A percentile compares a stretch with the other conserved stretches of the same genome.
Conservation (phyloP, 2,888 invertebrate species). For the Cephus runcator region DNA sequence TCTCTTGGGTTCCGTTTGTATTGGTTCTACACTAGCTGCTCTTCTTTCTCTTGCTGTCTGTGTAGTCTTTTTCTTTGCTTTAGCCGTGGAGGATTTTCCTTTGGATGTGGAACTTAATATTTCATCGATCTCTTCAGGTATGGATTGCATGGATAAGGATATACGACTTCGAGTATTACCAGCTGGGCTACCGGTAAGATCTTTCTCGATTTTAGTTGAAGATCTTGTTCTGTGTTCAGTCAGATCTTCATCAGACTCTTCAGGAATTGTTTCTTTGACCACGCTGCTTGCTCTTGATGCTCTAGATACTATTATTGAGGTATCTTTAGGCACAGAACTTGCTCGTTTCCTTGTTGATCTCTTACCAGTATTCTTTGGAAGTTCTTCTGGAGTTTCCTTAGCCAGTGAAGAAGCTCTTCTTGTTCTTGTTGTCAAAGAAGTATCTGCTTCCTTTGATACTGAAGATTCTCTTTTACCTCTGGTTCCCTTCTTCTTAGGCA, state of each 20-base stretch:
- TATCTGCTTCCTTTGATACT: slow-evolving; percentile 17
- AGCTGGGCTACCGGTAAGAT: slow-evolving; percentile 30
- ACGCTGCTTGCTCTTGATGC: slow-evolving; percentile 36
- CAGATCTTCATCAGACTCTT: slow-evolving; percentile 25
- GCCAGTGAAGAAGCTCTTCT: slow-evolving; percentile 27
- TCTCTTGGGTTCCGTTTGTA: slow-evolving; percentile 35
- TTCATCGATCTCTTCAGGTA: slow-evolving; percentile 52
- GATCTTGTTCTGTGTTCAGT: background rate
- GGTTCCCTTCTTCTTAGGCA: slow-evolving; percentile 17
- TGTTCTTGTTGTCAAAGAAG: slow-evolving; percentile 12
- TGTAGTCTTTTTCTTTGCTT: background rate
- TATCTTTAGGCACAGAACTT: slow-evolving; percentile 49
- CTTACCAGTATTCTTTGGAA: background rate
- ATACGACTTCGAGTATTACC: slow-evolving; percentile 42
- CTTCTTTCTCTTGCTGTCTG: slow-evolving; percentile 33
- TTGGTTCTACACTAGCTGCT: slow-evolving; percentile 42
- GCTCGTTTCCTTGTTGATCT: slow-evolving; percentile 35
- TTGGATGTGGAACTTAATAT: slow-evolving; percentile 26
- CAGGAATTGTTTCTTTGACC: slow-evolving; percentile 35
- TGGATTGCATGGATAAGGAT: slow-evolving; percentile 42
- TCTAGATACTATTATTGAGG: slow-evolving; percentile 18
- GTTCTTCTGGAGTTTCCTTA: slow-evolving; percentile 23
- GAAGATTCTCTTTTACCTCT: slow-evolving; percentile 22
- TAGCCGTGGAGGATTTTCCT: slow-evolving; percentile 18
- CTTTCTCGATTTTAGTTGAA: slow-evolving; percentile 1